Base-by-base conservation (phyloP, 2,113 vertebrate species). In the Nothocercus nigrocapillus region DNA sequence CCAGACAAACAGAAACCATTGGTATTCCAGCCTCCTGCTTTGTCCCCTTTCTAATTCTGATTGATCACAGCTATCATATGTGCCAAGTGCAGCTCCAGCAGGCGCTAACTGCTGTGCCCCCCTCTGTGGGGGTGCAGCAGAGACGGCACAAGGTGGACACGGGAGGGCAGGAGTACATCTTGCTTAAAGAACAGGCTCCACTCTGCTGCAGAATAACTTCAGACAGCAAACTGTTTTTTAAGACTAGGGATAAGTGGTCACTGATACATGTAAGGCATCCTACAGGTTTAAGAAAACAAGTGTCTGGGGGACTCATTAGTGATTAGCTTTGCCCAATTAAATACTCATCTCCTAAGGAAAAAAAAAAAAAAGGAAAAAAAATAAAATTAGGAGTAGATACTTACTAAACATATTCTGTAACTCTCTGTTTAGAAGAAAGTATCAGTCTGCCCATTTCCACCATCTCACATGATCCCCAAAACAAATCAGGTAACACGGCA, bases 41-140 rank as follows among this genome's bases (percentile, higher is more conserved):
- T 1, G 0, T 51, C 30, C 58, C 38, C 9, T 66, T 85, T 56
- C 78, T 62, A 89, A 73, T 45, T 44, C 63, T 70, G 85, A 89
- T 66, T 12, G 84, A 92, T 93, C 62, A 9, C 3, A 0, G 59
- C 13, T 85, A 74, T 77, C 78, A 25, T 5, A n/a, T 0, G 0
- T 67, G 75, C 70, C 93, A 76, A 44, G 53, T 44, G 36, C 44
- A 14, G 3, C 17, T 21, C 70, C 72, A 53, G 21, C n/a, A 1
- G 5, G 13, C 7, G 3, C 1, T 5, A 3, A 51, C 20, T 0
- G 61, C 88, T 47, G 1, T 22, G 24, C 14, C 25, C 5, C 1
- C 42, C 42, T 44, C 42, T 44, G n/a, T n/a, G n/a, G 42, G 91
- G 42, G 51, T 44, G 66, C 78, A 44, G 44, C 13, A 53, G 34